Evolutionary conservation across 2,113 vertebrate genomes (phyloP).

Genomic region (Brachirus orientalis): DNA sequence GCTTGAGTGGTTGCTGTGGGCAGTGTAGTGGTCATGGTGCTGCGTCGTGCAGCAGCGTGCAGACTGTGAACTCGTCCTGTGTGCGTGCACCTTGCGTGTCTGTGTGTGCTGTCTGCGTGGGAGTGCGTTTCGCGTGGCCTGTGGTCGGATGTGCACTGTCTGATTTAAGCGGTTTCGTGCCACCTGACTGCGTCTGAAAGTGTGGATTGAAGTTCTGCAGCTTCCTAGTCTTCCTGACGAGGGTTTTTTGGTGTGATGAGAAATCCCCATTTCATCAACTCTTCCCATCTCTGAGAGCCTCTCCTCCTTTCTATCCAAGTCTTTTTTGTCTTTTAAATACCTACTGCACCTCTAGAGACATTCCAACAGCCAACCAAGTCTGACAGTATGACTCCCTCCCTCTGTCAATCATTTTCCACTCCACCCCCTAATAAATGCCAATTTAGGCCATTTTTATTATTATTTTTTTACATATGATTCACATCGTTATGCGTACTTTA

Average conservation of each 20-base stretch:
- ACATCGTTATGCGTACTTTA: no score
- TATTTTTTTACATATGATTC: constrained; percentile 5
- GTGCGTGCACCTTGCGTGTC: constrained; percentile 48
- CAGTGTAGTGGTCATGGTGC: constrained; percentile 50
- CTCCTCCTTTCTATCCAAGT: constrained; percentile 61
- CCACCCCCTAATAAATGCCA: constrained; percentile 57
- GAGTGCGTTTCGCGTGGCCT: constrained; percentile 45
- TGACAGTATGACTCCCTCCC: constrained; percentile 62
- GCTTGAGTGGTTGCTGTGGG: constrained; percentile 73
- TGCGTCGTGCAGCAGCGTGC: constrained; percentile 46
- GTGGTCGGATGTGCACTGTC: constrained; percentile 56
- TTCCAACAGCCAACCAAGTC: constrained; percentile 78
- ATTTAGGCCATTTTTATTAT: constrained; percentile 42
- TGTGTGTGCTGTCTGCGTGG: constrained; percentile 57
- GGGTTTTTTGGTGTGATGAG: constrained; percentile 70
- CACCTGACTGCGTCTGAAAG: constrained; percentile 41
- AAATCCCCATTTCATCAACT: constrained; percentile 77
- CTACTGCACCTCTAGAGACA: constrained; percentile 66
- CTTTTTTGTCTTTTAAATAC: constrained; percentile 78
- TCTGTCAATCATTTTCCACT: constrained; percentile 61
- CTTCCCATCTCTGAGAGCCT: constrained; percentile 61
- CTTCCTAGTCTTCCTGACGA: constrained; percentile 57
- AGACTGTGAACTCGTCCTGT: constrained; percentile 49
- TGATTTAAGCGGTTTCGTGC: constrained; percentile 49
- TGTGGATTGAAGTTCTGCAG: constrained; percentile 50